Conservation (phyloP, 1,140 invertebrate genomes). For the Ditylenchus dipsaci region DNA sequence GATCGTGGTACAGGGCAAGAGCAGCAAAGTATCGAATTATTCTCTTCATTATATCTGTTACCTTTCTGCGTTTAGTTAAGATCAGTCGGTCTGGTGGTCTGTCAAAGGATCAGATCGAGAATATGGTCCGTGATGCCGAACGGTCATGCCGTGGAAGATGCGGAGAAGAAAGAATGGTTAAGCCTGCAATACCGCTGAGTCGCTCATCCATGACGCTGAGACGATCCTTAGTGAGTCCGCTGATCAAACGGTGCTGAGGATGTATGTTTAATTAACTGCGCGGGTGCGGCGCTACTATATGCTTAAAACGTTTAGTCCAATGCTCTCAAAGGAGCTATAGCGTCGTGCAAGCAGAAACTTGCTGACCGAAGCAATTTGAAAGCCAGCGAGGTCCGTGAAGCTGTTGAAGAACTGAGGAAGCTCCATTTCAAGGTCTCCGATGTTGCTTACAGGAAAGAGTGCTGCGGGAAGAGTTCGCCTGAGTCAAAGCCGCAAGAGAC, state of each 20-base stretch:
- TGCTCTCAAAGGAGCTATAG: too few relatives aligned
- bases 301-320: too few relatives aligned
- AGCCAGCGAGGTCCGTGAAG: too few relatives aligned
- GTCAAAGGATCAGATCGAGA: constrained; percentile 99
- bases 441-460: too few relatives aligned
- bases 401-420: too few relatives aligned
- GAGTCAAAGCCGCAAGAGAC: too few relatives aligned
- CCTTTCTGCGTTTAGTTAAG: constrained; percentile 69
- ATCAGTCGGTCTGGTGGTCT: constrained; percentile 97
- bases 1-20: constrained; percentile 78
- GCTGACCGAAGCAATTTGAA: too few relatives aligned
- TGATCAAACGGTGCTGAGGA: constrained; percentile 86
- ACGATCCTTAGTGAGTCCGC: constrained; percentile 97
- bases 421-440: too few relatives aligned
- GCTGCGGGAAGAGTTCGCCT: too few relatives aligned
- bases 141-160: constrained; percentile 87
- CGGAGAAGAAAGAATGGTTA: constrained; percentile 83
- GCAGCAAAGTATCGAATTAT: constrained; percentile 50
- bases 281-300: too few relatives aligned
- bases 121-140: constrained; percentile 98
- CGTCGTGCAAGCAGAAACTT: too few relatives aligned
- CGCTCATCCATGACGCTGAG: constrained; percentile 94
- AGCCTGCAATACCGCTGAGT: constrained; percentile 94
- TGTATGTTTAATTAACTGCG: too few relatives aligned
- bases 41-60: not conserved